phyloP scores from a whole-genome alignment of 2,113 vertebrate species.

The Pionites leucogaster region DNA sequence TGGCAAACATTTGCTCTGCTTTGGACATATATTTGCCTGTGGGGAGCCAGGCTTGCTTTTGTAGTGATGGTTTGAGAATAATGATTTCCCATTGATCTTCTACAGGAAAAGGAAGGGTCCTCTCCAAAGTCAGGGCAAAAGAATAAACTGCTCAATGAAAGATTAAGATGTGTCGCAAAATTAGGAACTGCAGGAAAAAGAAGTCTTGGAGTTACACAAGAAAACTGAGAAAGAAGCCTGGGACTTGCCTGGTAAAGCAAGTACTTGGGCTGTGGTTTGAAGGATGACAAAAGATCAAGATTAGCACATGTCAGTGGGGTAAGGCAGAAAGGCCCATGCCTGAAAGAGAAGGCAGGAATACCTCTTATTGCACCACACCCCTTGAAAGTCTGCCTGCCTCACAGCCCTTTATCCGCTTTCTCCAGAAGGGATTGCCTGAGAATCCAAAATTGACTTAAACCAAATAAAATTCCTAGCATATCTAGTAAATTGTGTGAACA shows the following conservation, averaged over 20 bases:
- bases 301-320: background rate
- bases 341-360: background rate
- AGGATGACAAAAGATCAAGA: background rate
- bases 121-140: background rate
- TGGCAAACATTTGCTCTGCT: background rate
- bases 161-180: background rate
- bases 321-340: background rate
- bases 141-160: background rate
- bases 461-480: background rate
- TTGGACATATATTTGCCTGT: background rate
- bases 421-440: background rate
- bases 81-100: rapidly evolving
- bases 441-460: background rate
- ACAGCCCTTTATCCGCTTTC: background rate
- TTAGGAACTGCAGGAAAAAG: background rate
- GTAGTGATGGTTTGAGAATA: background rate
- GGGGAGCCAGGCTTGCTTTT: background rate
- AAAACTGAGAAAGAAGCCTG: background rate
- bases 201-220: background rate
- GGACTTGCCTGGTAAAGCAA: background rate
- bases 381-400: background rate
- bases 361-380: background rate
- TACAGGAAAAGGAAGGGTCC: background rate
- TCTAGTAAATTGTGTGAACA: background rate
- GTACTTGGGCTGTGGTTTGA: background rate